Base-by-base conservation (phyloP, 2,113 vertebrate genomes). In the Scalopus aquaticus region DNA sequence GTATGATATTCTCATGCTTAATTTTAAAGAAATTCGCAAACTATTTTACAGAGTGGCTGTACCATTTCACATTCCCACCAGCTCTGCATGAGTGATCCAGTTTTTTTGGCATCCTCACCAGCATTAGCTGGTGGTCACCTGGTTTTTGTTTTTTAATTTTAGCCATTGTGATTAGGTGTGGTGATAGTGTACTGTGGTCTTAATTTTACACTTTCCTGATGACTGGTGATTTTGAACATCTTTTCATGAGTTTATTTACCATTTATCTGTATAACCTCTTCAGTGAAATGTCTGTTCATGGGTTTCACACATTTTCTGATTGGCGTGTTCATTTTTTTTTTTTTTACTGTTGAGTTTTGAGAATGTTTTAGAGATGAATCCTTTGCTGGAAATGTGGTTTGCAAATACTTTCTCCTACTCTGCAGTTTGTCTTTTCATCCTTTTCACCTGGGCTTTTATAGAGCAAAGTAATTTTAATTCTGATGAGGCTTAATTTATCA, bases 241-340 rank as follows among this genome's bases (percentile, higher is more conserved):
- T 88, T 90, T 90, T 92, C 64, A 84, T 51, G 46, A 58, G 11
- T 65, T 94, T 90, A 77, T 87, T 94, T 90, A 46, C 32, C 74
- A 95, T 28, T 60, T 60, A 54, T 58, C 64, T 83, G 2, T 49
- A 35, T 79, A 54, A 78, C 77, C 70, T 94, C 88, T 90, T 92
- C n/a, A 76, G 12, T 84, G 72, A 64, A 74, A 44, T 90, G 19
- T 93, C 44, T 91, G 28, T 72, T 79, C 80, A 82, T 60, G n/a
- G 67, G 16, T 88, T 93, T 91, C 96, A 26, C 28, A 24, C n/a
- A n/a, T 93, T 87, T 93, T 79, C 58, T 88, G 39, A 49, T 73
- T 85, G 58, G 32, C 42, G 2, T 49, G 11, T 49, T 49, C 46
- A 10, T 49, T 49, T 49, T 87, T 77, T 81, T 83, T 49, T 49